Evolutionary conservation across 2,797 vertebrate genomes (phyloP), one percentile per base, ranked within the genome.

Genomic region (Hipposideros larvatus): DNA sequence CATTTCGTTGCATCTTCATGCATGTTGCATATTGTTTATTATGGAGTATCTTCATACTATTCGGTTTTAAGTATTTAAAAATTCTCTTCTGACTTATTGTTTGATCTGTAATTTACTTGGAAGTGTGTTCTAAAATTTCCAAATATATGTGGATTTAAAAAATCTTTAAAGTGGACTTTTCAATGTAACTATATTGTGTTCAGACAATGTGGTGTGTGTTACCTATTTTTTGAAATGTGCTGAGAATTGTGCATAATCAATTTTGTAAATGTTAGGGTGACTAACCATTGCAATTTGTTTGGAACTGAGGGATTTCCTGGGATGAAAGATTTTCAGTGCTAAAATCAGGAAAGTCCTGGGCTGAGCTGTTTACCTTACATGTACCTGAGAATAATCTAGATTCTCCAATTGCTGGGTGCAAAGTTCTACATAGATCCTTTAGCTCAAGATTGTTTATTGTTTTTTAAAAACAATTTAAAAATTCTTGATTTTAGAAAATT

Each of bases 401-500:
- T 73, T 51, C 24, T 70, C 7, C 61, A 46, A 37, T 63, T 71
- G 22, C 37, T 77, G 5, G 16, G 21, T 53, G 7, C 37, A 65
- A 78, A 57, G 16, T 59, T 74, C 26, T 80, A 73, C 89, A 61
- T n/a, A 90, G 31, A 66, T 66, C 37, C 1, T 18, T 73, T 66
- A 48, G 31, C 59, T 82, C 31, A n/a, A 90, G 5, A 7, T 87
- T 55, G 63, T 19, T 87, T 70, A 68, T 37, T 70, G 10, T 63
- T 87, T 74, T 61, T 22, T 31, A 21, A 31, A 70, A 77, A 19
- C 2, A 46, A 57, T 15, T 48, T 51, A 4, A 15, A 51, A 66
- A 66, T 31, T 41, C 84, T 70, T 70, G 84, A 24, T 87, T 96
- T 80, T 31, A 65, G 84, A 75, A 65, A 41, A 80, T 31, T 79